Percentiles rank a stretch among this genome's conserved stretches.
Evolutionary conservation across 1,140 invertebrate species (phyloP).

Genomic region (Venturia canescens): DNA sequence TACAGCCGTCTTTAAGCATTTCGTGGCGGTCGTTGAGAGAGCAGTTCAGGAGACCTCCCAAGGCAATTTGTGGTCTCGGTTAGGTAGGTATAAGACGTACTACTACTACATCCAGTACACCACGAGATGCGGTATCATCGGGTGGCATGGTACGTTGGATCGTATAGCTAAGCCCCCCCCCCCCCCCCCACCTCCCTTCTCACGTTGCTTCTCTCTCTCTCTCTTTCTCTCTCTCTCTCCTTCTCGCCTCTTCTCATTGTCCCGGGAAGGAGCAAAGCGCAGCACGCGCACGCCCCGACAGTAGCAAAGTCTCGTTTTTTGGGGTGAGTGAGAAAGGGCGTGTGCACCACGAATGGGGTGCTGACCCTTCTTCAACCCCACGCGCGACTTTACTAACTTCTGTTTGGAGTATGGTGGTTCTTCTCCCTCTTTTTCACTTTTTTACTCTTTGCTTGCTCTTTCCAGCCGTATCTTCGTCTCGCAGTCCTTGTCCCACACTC

Average conservation of each 20-base stretch:
- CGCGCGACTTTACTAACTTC: constrained; percentile 18
- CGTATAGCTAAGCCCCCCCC: not conserved
- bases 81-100: constrained; percentile 42
- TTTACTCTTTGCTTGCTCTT: not conserved
- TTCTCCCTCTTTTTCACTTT: constrained; percentile 13
- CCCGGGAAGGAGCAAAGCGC: constrained; percentile 26
- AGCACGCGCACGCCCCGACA: constrained; percentile 37
- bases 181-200: too few species aligned
- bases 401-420: constrained; percentile 21
- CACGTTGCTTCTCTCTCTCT: too few species aligned
- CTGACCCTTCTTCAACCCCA: constrained; percentile 43
- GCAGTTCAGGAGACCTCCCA: constrained; percentile 54
- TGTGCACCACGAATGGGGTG: constrained; percentile 45
- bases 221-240: too few species aligned
- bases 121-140: constrained; percentile 64
- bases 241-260: not conserved
- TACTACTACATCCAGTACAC: constrained; percentile 1
- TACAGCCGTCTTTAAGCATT: constrained; percentile 15
- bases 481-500: not conserved
- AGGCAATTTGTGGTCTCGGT: constrained; percentile 61
- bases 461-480: not conserved
- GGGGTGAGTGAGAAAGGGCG: constrained; percentile 53
- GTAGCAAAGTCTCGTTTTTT: constrained; percentile 24
- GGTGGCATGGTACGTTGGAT: constrained; percentile 60
- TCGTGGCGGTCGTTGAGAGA: not conserved